A percentile compares a stretch with the other conserved stretches of the same genome.
phyloP scores from a whole-genome alignment of 1,140 invertebrate genomes.

The Solen grandis region DNA sequence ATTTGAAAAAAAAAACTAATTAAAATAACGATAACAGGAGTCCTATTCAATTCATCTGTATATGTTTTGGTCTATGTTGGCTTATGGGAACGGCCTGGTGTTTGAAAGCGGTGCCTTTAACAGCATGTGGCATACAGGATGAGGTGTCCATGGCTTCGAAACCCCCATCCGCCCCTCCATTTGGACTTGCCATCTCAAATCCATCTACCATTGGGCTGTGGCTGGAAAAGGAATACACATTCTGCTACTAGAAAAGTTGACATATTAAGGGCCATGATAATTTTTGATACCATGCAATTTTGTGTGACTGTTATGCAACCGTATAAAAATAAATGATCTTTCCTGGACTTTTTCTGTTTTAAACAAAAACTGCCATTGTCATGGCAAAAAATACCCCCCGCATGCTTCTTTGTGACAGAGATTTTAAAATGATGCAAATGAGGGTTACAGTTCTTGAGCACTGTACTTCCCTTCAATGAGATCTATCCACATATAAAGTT shows the following conservation, averaged over 20 bases:
- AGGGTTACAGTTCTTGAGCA: too few species aligned
- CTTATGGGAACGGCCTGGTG: constrained; percentile 41
- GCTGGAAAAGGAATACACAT: constrained; percentile 56
- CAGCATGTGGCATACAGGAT: constrained; percentile 63
- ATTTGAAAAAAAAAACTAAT: not conserved
- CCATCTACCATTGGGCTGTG: constrained; percentile 64
- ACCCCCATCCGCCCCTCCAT: constrained; percentile 54
- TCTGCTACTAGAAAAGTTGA: not conserved
- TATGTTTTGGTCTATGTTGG: constrained; percentile 62
- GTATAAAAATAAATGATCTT: not conserved
- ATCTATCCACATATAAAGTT: too few species aligned
- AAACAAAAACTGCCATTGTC: not conserved
- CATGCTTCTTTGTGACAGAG: too few species aligned
- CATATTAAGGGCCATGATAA: not conserved
- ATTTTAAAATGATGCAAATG: too few species aligned
- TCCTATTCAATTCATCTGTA: constrained; percentile 70
- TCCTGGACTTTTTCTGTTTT: not conserved
- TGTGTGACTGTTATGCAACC: not conserved
- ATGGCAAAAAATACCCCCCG: too few species aligned
- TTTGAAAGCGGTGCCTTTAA: constrained; percentile 67
- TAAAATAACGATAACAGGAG: constrained; percentile 34
- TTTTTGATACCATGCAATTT: not conserved
- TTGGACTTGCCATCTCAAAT: constrained; percentile 61
- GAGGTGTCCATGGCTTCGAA: constrained; percentile 76
- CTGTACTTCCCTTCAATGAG: too few species aligned